A percentile compares a stretch with the other conserved stretches of the same genome.
Evolutionary conservation across 2,888 invertebrate genomes (phyloP).

Genomic region (Falcaria lacertinaria): DNA sequence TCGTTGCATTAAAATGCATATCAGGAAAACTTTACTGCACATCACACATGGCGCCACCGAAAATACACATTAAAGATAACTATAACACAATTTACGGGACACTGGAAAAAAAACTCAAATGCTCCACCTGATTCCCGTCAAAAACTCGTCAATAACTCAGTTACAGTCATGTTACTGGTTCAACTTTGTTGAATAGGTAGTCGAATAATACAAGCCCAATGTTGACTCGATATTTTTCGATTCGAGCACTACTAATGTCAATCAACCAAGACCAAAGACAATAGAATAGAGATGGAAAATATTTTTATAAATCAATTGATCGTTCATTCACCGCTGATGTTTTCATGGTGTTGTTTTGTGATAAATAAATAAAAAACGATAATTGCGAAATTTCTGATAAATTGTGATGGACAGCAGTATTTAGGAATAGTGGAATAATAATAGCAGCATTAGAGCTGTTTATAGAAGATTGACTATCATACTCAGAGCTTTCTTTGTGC

Average conservation of each 20-base stretch:
- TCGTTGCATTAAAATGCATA: no score
- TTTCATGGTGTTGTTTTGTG: slow-evolving; percentile 75
- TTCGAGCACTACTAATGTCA: slow-evolving; percentile 43
- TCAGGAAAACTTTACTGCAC: no score
- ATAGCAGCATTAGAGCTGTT: slow-evolving; percentile 41
- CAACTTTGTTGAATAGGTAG: not conserved
- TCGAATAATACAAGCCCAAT: no score
- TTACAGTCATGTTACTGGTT: no score
- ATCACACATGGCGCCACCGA: no score
- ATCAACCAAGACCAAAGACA: slow-evolving; percentile 56
- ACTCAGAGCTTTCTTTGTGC: slow-evolving; percentile 61
- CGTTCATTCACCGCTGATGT: slow-evolving; percentile 79
- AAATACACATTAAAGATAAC: no score
- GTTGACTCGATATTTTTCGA: slow-evolving; percentile 6
- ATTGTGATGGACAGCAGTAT: slow-evolving; percentile 54
- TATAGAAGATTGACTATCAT: slow-evolving; percentile 41
- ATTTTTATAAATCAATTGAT: slow-evolving; percentile 70
- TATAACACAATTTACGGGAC: no score
- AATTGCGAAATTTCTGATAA: slow-evolving; percentile 54
- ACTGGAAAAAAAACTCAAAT: no score
- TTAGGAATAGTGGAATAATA: slow-evolving; percentile 64
- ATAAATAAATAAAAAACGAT: slow-evolving; percentile 67
- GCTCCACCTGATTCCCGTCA: no score
- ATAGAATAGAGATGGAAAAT: slow-evolving; percentile 18
- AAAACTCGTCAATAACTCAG: no score